Base-by-base conservation (phyloP, 1,140 invertebrate species). In the Diabrotica undecimpunctata region DNA sequence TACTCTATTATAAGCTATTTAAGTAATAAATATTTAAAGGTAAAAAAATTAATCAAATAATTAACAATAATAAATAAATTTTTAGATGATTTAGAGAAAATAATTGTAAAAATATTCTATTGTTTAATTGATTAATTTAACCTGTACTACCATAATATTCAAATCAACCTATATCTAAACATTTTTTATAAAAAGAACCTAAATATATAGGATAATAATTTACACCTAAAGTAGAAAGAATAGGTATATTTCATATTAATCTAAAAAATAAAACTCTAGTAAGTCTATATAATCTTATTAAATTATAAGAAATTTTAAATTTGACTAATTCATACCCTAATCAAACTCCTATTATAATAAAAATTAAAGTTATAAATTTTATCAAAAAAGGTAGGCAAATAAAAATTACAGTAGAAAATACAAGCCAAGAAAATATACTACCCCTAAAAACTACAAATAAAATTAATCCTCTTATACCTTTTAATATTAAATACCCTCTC, bases 381-480 rank as follows among this genome's bases (percentile, higher is more conserved):
- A 81, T 73, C 76, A 74, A 72, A 66, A 77, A 64, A 62, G 75
- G 72, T 74, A 82, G 79, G 81, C 76, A 78, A 82, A 82, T 81
- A 74, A 81, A 78, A 79, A 80, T 78, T 66, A 80, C 77, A 46
- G 66, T 71, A 67, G 71, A 65, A 77, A 82, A 79, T 73, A 82
- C 78, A 67, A 83, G 65, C 72, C 80, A 82, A 67, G 66, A 78
- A 71, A 83, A 74, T 61, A 77, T 68, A 62, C 61, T 77, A 0
- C 81, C 81, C 10, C 73, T 76, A 76, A 83, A 71, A 77, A 83
- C 68, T 70, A 79, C 81, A 70, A 81, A 77, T 72, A 81, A 66
- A 78, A 82, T 77, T 80, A 84, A 82, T 60, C 81, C 73, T 70
- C 79, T 64, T 76, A 83, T 83, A 51, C 80, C 77, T 39, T 78